phyloP scores from a whole-genome alignment of 2,113 vertebrate species.

The Odobenus rosmarus region DNA sequence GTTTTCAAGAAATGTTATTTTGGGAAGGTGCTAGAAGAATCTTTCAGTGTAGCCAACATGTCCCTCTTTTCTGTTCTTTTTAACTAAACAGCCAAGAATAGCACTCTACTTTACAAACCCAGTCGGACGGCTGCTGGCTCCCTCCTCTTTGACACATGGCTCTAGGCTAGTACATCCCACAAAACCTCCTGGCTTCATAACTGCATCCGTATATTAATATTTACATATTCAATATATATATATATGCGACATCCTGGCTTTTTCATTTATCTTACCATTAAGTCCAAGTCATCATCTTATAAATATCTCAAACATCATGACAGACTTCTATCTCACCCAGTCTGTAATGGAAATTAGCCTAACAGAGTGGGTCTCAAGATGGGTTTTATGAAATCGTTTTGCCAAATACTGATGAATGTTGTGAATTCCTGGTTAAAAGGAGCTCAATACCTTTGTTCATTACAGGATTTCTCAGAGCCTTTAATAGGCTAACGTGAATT shows the following conservation, averaged over 20 bases:
- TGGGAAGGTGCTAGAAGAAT: background rate
- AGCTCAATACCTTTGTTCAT: background rate
- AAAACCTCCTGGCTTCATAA: background rate
- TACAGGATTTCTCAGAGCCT: background rate
- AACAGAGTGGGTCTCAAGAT: background rate
- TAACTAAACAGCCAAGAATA: background rate
- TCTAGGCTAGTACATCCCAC: background rate
- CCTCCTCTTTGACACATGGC: background rate
- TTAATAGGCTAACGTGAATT: background rate
- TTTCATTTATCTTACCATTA: background rate
- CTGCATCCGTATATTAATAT: background rate
- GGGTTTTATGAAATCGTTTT: background rate
- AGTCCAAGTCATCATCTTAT: background rate
- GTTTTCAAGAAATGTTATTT: constrained; percentile 24
- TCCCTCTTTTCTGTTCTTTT: background rate
- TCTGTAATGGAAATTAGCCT: background rate
- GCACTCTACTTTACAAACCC: background rate
- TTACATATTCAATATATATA: background rate
- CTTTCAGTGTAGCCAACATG: background rate
- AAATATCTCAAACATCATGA: background rate
- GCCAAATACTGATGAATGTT: background rate
- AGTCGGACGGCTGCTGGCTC: background rate
- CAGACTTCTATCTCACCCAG: background rate
- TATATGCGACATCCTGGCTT: background rate
- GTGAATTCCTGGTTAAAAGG: background rate